These are phyloP conservation scores for Enteromius viviparus DNA, from an alignment of 2,797 vertebrate species.

Conservation along the genomic window DNA sequence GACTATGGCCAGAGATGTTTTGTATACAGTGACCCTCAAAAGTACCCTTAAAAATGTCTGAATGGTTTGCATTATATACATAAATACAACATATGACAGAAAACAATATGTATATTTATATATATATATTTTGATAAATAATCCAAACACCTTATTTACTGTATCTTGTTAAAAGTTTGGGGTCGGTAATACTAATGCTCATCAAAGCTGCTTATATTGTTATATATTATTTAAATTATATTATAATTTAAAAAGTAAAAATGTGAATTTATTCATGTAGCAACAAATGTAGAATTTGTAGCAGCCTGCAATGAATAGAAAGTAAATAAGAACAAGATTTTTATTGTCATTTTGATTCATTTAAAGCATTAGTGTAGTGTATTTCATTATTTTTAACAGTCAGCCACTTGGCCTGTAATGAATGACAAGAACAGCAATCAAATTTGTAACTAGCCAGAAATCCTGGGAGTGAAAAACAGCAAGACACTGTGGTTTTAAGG, in stretches of 20 bases:
- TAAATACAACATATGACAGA: no score
- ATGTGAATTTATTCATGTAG: not conserved
- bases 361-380: not conserved
- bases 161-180: not conserved
- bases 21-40: not conserved
- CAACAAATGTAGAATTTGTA: not conserved
- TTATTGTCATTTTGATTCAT: not conserved
- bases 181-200: not conserved
- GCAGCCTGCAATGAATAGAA: not conserved
- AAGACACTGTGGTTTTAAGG: not conserved
- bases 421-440: not conserved
- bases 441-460: not conserved
- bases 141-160: not conserved
- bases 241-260: not conserved
- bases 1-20: not conserved
- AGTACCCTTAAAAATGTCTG: not conserved
- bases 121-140: not conserved
- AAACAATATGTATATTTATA: not conserved
- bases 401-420: not conserved
- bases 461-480: conserved; percentile 3
- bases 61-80: not conserved
- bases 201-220: not conserved
- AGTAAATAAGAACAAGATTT: not conserved
- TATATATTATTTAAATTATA: not conserved
- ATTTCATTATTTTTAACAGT: not conserved